These are phyloP conservation scores for Axea sp. DNA, from an alignment of 2,888 invertebrate genomes.

Conservation along the genomic window DNA sequence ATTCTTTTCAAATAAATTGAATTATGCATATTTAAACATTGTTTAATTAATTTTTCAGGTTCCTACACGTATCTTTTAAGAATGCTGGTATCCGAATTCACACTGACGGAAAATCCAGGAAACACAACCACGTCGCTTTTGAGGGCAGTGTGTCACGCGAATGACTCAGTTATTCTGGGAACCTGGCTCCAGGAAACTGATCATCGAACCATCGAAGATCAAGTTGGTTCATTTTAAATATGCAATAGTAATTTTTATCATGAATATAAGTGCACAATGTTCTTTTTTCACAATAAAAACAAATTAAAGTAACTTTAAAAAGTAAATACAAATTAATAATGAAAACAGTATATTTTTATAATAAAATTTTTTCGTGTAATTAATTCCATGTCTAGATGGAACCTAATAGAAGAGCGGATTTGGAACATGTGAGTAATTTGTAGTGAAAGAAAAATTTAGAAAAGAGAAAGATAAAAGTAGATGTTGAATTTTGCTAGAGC, in stretches of 20 bases:
- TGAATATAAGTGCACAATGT: too few relatives aligned
- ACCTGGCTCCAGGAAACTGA: slow-evolving; percentile 98
- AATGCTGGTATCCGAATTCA: slow-evolving; percentile 96
- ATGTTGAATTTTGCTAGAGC: too few relatives aligned
- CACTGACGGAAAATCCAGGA: slow-evolving; percentile 94
- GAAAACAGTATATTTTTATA: too few relatives aligned
- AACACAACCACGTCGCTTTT: slow-evolving; percentile 93
- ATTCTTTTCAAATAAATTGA: too few relatives aligned
- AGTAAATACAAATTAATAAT: too few relatives aligned
- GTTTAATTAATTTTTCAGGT: too few relatives aligned
- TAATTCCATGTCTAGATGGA: slow-evolving; percentile 85
- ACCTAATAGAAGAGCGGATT: slow-evolving; percentile 89
- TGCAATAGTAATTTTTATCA: too few relatives aligned
- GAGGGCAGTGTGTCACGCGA: slow-evolving; percentile 90
- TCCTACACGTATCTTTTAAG: slow-evolving; percentile 93
- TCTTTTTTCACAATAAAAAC: too few relatives aligned
- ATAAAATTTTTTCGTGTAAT: slow-evolving; percentile 46
- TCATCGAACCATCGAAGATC: slow-evolving; percentile 97
- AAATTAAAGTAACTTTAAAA: neutral
- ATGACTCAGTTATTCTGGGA: slow-evolving; percentile 94
- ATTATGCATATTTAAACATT: too few relatives aligned
- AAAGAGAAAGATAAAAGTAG: neutral
- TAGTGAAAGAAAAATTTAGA: slow-evolving; percentile 45
- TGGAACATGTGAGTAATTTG: slow-evolving; percentile 88
- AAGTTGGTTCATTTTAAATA: slow-evolving; percentile 83